Base-by-base conservation (phyloP, 2,888 invertebrate genomes). In the Dryobota labecula region DNA sequence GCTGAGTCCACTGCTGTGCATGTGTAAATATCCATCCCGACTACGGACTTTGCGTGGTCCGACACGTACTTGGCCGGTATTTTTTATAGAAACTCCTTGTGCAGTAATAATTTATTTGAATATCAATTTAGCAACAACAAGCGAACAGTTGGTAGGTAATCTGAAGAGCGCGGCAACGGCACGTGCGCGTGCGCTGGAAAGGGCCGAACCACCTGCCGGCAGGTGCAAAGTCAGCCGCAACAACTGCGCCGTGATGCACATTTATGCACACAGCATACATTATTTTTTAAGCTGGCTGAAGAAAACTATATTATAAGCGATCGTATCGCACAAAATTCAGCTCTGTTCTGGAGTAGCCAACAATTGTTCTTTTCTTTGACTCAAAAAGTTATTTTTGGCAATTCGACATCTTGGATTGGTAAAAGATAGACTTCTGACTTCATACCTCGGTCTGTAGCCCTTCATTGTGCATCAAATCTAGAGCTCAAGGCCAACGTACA, bases 201-300 rank as follows among this genome's bases (percentile, higher is more conserved):
- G 75, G 72, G 69, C 62, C 74, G 60, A 66, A 64, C 86, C 94
- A 94, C 93, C 94, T 94, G 94, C 86, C 93, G 92, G 75, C 93
- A 92, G 93, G 92, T 94, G 92, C 86, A 82, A 62, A 75, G 71
- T 80, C 84, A 79, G 82, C 84, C 76, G 80, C 75, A 69, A 78
- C 80, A 74, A 82, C 83, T 82, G 84, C 83, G 69, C 76, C 57
- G 77, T 73, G 51, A 62, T 76, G 74, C 62, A 63, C 51, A 56
- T 78, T 47, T 79, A 73, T 41, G 63, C 64, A 69, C 57, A 58
- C 36, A 20, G 43, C 60, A 61, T 54, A 66, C 49, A 57, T 62
- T 62, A 70, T 18, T 53, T 71, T 78, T 54, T 58, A 77, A 58
- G 71, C 72, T 61, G 60, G 47, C 49, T 76, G 49, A 76, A 30